Evolutionary conservation across 2,113 vertebrate species (phyloP).

Genomic region (Cottus gobio): DNA sequence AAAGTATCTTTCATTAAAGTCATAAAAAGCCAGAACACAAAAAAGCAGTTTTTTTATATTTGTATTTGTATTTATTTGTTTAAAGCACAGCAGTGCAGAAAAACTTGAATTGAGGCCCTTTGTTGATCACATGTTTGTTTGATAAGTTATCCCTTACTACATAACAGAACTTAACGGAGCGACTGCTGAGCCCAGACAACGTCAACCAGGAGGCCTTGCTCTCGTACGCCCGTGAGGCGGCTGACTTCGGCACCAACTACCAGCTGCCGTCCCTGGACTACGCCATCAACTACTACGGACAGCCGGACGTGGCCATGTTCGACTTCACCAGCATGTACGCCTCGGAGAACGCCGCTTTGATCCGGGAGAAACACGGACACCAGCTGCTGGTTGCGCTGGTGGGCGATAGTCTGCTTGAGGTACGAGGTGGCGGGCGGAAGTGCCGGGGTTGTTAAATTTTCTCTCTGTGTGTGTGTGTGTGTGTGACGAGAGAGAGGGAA

Average conservation of each 20-base stretch:
- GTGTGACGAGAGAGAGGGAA: background rate
- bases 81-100: background rate
- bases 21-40: background rate
- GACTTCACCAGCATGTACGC: slow-evolving; percentile 99
- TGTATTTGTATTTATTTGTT: background rate
- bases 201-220: slow-evolving; percentile 92
- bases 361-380: slow-evolving; percentile 90
- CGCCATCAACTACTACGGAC: slow-evolving; percentile 93
- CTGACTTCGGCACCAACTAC: slow-evolving; percentile 97
- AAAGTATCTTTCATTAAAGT: background rate
- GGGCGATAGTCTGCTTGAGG: slow-evolving; percentile 97
- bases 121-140: slow-evolving; percentile 1
- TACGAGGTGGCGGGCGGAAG: slow-evolving; percentile 66
- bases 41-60: background rate
- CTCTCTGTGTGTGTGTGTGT: slow-evolving; percentile 10
- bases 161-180: slow-evolving; percentile 74
- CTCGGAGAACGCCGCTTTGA: slow-evolving; percentile 92
- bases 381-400: slow-evolving; percentile 92
- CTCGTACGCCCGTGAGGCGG: slow-evolving; percentile 94
- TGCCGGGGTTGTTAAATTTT: no score
- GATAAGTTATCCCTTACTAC: background rate
- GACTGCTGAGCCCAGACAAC: slow-evolving; percentile 88
- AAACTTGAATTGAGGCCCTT: background rate
- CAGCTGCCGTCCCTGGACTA: slow-evolving; percentile 96
- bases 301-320: slow-evolving; percentile 97